Evolutionary conservation across 2,888 invertebrate genomes (phyloP).

Genomic region (Amaurobius ferox): DNA sequence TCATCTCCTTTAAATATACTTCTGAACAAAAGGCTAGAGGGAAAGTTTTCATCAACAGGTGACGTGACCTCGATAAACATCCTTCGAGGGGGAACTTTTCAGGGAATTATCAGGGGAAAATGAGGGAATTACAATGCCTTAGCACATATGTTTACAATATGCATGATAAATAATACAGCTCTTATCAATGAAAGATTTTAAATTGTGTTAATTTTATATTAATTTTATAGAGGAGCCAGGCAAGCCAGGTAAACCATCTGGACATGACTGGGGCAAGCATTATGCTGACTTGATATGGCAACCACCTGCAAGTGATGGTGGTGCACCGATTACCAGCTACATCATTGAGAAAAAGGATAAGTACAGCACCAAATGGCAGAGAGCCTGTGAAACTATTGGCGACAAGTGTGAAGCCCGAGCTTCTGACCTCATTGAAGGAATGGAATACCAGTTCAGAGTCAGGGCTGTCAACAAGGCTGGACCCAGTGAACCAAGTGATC

Average conservation of each 20-base stretch:
- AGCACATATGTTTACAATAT: no score
- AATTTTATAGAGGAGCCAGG: conserved; percentile 87
- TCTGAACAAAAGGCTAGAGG: no score
- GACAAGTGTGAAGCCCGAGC: conserved; percentile 91
- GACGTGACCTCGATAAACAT: no score
- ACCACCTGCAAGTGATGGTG: conserved; percentile 90
- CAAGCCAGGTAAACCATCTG: conserved; percentile 90
- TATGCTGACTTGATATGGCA: conserved; percentile 93
- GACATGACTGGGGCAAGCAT: conserved; percentile 91
- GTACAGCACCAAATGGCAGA: conserved; percentile 92
- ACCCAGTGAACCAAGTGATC: conserved; percentile 90
- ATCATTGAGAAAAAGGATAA: conserved; percentile 96
- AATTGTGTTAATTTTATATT: no score
- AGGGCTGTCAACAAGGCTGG: conserved; percentile 98
- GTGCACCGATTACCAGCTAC: conserved; percentile 92
- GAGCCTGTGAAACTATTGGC: conserved; percentile 91
- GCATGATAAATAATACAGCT: no score
- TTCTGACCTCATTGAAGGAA: conserved; percentile 92
- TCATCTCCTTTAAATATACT: no score
- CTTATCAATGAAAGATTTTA: no score
- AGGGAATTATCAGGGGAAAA: no score
- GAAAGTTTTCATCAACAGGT: no score
- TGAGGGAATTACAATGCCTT: no score
- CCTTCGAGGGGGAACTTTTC: no score
- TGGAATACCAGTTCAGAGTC: conserved; percentile 96